These are phyloP conservation scores for Apodemus agrarius DNA, from an alignment of 2,797 vertebrate species.

Conservation along the genomic window DNA sequence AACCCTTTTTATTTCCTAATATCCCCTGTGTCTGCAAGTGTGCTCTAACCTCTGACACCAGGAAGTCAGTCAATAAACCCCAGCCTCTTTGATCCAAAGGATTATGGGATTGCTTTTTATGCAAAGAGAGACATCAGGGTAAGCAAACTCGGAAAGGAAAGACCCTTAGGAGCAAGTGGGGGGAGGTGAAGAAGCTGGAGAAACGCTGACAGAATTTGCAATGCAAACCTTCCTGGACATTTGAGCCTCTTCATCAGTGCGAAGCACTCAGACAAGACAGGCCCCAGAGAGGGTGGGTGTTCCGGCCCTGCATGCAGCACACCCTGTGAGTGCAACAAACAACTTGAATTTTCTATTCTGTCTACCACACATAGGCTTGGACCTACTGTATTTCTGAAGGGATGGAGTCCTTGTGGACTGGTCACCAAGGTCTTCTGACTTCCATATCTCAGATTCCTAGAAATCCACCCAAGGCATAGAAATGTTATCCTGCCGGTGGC, in stretches of 20 bases:
- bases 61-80: conserved; percentile 78
- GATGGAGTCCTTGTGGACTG: rapidly evolving
- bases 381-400: background rate
- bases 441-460: background rate
- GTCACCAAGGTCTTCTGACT: rapidly evolving
- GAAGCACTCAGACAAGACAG: background rate
- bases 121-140: conserved; percentile 74
- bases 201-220: conserved; percentile 67
- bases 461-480: rapidly evolving
- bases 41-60: conserved; percentile 77
- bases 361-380: rapidly evolving
- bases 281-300: rapidly evolving
- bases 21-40: conserved; percentile 70
- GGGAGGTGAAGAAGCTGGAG: conserved; percentile 48
- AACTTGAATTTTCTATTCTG: rapidly evolving
- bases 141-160: conserved; percentile 76
- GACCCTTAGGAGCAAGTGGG: conserved; percentile 29
- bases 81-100: conserved; percentile 68
- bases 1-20: conserved; percentile 78
- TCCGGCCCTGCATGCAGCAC: background rate
- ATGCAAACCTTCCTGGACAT: conserved; percentile 20
- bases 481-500: rapidly evolving
- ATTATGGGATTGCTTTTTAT: conserved; percentile 80
- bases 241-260: background rate
- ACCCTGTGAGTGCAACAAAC: rapidly evolving